Base-by-base conservation (phyloP, 2,797 vertebrate species). In the Ceryle rudis region DNA sequence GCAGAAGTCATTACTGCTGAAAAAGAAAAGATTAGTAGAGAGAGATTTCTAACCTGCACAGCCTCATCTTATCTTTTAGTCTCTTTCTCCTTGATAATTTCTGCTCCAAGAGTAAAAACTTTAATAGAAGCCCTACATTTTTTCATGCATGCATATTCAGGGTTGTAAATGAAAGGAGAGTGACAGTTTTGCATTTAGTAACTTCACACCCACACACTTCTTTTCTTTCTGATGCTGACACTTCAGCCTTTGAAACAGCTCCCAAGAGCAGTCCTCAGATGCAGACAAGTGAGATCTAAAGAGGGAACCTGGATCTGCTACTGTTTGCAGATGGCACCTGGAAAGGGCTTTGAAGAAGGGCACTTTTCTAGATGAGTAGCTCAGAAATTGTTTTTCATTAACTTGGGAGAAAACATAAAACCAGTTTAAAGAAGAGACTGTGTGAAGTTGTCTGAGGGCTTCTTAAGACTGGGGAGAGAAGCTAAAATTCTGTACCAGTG, bases 161-260 rank as follows among this genome's bases (percentile, higher is more conserved):
- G 89, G 86, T 95, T 97, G 96, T 96, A 98, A 98, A 95, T 96
- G 97, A 97, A 98, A 97, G 95, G 94, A 96, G 95, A 97, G 72
- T 97, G 98, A 97, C 97, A 97, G 97, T 94, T 97, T 97, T 97
- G 95, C 96, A 96, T 97, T 97, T 97, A 97, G 97, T 97, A 97
- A 93, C 97, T 96, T 95, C 92, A 94, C 96, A 91, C 98, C 95
- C 96, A 98, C 97, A 75, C 93, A 94, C 93, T 94, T 97, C 94
- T 96, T 88, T 96, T 94, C 93, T 93, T 95, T 97, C 97, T 95
- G 91, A 90, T 97, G 97, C 96, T 97, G 97, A 98, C 96, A 97
- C 95, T 96, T 95, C 86, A 97, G 96, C 95, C 94, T 98, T 98
- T 97, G 95, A 98, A 98, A 97, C 42, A 64, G 77, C 97, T 98